Base-by-base conservation (phyloP, 2,797 vertebrate genomes). In the Sciaenops ocellatus region DNA sequence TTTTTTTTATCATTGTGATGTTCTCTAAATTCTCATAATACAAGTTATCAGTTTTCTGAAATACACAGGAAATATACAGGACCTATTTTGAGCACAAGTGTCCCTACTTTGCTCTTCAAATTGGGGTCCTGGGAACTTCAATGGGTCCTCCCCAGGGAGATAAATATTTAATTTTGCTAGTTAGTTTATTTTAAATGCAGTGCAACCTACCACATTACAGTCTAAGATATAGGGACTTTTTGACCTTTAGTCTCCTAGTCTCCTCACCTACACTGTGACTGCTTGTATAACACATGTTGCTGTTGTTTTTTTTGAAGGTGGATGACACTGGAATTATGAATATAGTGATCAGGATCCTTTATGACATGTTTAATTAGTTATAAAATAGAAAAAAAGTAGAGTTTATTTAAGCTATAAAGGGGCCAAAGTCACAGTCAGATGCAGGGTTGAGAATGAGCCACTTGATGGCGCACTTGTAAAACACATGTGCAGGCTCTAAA, bases 381-480 rank as follows among this genome's bases (percentile, higher is more conserved):
- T 44, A 15, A 10, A 30, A 10, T 59, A 46, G 1, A 46, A 11
- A 20, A 62, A 64, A 66, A 20, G 17, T 30, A 55, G 15, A 2
- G 10, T 38, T 50, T 13, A n/a, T 3, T 16, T 22, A 56, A 4
- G 2, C 57, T 41, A 66, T 8, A 13, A 15, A 16, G 12, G 38
- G 26, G 22, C 44, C 28, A 24, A 16, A 60, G 16, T 30, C 46
- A 54, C 38, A 42, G 16, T 47, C 2, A 26, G 46, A 6, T 65
- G 89, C 72, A 82, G 73, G 13, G 28, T 47, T 48, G 4, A 8
- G 48, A 34, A 5, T 16, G 0, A 20, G 67, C 81, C 91, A 86
- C 72, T 79, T 88, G 92, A 80, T 87, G 84, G 84, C 18, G 84
- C 57, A 69, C 30, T 66, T 75, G 69, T 77, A 56, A 78, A 80